phyloP scores from a whole-genome alignment of 2,113 vertebrate species.

The Monarcha castaneiventris region DNA sequence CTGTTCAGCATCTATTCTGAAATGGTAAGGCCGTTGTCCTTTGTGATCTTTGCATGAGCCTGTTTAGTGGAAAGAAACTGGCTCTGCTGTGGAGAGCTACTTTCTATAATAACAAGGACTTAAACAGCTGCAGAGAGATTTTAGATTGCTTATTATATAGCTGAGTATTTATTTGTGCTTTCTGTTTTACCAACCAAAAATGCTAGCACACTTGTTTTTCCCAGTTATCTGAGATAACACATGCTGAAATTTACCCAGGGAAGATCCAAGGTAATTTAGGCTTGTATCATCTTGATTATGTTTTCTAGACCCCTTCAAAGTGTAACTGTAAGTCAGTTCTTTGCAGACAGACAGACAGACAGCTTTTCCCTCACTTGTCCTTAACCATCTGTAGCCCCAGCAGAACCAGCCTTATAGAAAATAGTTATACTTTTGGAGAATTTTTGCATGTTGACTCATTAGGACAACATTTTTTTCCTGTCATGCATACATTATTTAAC shows the following conservation, averaged over 20 bases:
- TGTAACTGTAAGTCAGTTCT: background rate
- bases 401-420: background rate
- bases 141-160: background rate
- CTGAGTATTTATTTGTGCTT: background rate
- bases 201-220: background rate
- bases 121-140: background rate
- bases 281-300: background rate
- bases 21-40: fast-evolving
- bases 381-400: background rate
- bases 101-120: background rate
- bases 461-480: background rate
- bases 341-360: background rate
- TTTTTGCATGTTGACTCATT: background rate
- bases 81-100: background rate
- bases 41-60: background rate
- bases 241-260: background rate
- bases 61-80: background rate
- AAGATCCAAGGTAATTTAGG: background rate
- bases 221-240: background rate
- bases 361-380: background rate
- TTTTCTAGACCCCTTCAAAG: no score
- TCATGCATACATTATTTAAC: background rate
- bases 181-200: background rate
- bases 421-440: background rate
- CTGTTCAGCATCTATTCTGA: background rate